phyloP scores from a whole-genome alignment of 2,113 vertebrate species.

The Larimichthys polyactis region DNA sequence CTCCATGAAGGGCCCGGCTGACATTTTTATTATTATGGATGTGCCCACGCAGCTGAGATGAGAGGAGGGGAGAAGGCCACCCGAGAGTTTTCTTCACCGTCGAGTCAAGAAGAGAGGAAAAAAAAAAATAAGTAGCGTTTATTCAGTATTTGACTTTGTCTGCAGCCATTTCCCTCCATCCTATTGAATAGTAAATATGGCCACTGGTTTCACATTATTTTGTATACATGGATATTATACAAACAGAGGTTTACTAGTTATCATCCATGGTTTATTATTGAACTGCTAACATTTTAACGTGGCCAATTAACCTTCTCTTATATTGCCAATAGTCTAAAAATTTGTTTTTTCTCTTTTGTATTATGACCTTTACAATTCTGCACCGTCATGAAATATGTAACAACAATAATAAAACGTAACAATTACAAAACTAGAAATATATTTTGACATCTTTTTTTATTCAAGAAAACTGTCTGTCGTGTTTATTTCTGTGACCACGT shows the following conservation, averaged over 20 bases:
- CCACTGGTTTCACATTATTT: not conserved
- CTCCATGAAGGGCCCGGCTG: slow-evolving; percentile 63
- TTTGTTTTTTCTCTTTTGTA: not conserved
- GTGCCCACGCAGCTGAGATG: slow-evolving; percentile 74
- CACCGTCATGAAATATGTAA: not conserved
- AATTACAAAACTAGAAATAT: slow-evolving; percentile 2
- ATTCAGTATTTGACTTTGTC: slow-evolving; percentile 29
- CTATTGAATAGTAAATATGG: slow-evolving; percentile 11
- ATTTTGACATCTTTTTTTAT: slow-evolving; percentile 19
- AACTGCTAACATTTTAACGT: not conserved
- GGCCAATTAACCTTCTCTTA: not conserved
- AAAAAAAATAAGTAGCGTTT: slow-evolving; percentile 30
- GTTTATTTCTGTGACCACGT: slow-evolving; percentile 22
- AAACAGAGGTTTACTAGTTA: not conserved
- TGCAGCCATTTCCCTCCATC: slow-evolving; percentile 2
- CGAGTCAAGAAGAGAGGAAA: slow-evolving; percentile 36
- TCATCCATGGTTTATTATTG: not conserved
- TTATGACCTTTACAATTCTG: not conserved
- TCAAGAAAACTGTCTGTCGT: not conserved
- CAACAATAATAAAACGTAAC: not conserved
- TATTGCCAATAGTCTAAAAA: not conserved
- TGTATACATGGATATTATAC: not conserved
- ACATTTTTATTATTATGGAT: slow-evolving; percentile 82
- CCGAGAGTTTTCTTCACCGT: slow-evolving; percentile 52
- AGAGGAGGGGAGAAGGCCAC: slow-evolving; percentile 70